These are phyloP conservation scores for Eristalis intricaria DNA, from an alignment of 2,888 invertebrate species.

Conservation along the genomic window DNA sequence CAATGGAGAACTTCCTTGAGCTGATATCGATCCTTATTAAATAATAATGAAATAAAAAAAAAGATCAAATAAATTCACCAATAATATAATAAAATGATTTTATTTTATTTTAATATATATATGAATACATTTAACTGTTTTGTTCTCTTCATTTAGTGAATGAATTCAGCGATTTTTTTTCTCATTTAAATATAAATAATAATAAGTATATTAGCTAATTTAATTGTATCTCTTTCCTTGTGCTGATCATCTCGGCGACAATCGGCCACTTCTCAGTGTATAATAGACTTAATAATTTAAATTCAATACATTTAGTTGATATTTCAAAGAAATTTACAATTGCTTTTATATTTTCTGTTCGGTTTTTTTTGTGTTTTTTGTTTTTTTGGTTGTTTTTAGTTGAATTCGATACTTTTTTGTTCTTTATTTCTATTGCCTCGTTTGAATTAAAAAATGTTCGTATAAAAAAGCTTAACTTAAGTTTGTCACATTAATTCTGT, in stretches of 20 bases:
- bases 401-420: conserved; percentile 15
- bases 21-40: too few species aligned
- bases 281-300: conserved; percentile 67
- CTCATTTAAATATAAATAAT: conserved; percentile 66
- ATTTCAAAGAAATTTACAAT: conserved; percentile 68
- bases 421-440: conserved; percentile 13
- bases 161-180: conserved; percentile 59
- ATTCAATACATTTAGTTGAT: conserved; percentile 64
- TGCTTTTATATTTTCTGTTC: conserved; percentile 62
- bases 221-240: conserved; percentile 29
- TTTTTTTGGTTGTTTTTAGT: conserved; percentile 12
- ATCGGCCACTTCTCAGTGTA: conserved; percentile 11
- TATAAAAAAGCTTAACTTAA: conserved; percentile 69
- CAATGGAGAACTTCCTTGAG: too few species aligned
- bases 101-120: conserved; percentile 71
- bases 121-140: conserved; percentile 67
- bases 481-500: conserved; percentile 44
- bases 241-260: conserved; percentile 36
- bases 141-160: conserved; percentile 45
- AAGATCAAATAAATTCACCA: conserved; percentile 29
- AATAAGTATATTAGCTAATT: conserved; percentile 70
- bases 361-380: conserved; percentile 22
- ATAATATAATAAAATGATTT: conserved; percentile 71
- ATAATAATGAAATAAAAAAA: neutral
- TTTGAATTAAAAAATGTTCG: conserved; percentile 49